Percentiles rank a stretch among this genome's conserved stretches.
phyloP scores from a whole-genome alignment of 2,113 vertebrate species.

The Colinus virginianus region DNA sequence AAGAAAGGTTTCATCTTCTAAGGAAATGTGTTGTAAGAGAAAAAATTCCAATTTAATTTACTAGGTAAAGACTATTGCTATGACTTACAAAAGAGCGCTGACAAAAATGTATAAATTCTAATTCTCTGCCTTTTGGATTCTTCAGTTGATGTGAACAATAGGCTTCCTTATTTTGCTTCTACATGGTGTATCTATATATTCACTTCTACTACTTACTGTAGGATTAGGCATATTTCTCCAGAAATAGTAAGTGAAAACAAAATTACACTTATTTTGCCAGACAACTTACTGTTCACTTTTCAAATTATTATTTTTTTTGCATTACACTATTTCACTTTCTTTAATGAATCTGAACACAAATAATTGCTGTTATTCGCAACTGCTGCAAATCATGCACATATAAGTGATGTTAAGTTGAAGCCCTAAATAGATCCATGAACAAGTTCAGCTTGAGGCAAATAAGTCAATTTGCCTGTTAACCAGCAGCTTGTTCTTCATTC shows the following conservation, averaged over 20 bases:
- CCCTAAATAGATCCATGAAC: background rate
- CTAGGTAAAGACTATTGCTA: background rate
- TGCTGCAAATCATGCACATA: too few species aligned
- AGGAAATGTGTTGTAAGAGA: rapidly evolving
- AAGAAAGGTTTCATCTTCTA: background rate
- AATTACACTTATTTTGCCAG: background rate
- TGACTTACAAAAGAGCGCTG: background rate
- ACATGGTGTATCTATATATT: background rate
- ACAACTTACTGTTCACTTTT: background rate
- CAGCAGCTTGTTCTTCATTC: background rate
- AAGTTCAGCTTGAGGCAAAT: background rate
- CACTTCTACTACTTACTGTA: background rate
- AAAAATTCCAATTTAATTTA: background rate
- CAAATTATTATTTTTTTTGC: background rate
- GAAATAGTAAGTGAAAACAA: background rate
- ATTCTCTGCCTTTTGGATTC: background rate
- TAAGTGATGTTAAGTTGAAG: background rate
- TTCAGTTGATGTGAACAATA: background rate
- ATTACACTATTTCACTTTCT: background rate
- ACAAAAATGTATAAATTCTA: background rate
- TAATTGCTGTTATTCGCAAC: background rate
- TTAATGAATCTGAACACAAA: background rate
- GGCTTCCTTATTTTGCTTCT: background rate
- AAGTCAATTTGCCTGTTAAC: background rate
- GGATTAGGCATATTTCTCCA: background rate